These are phyloP conservation scores for Phenganax stokvisi DNA, from an alignment of 92 coral and sea anemone genomes.

Conservation along the genomic window DNA sequence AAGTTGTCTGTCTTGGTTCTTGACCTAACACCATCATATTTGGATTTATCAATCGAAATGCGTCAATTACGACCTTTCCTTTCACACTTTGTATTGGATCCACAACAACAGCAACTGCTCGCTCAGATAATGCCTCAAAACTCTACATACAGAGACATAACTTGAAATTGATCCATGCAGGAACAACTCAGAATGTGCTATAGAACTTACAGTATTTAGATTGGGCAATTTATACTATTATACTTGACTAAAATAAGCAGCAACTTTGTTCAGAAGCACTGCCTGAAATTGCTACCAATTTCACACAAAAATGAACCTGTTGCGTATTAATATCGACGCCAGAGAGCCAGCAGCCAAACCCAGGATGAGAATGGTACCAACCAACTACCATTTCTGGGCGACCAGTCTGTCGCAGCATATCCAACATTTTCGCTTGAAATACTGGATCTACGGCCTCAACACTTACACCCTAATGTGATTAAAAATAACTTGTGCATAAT, in stretches of 20 bases:
- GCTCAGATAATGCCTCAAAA: conserved; percentile 93
- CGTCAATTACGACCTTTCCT: conserved; percentile 99
- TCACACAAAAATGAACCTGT: conserved; percentile 47
- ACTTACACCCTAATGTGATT: conserved; percentile 77
- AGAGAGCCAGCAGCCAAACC: conserved; percentile 97
- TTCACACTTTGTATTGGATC: conserved; percentile 98
- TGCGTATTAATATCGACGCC: conserved; percentile 97
- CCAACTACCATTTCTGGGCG: conserved; percentile 99
- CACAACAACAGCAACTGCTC: conserved; percentile 99
- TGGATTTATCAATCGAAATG: conserved; percentile 93
- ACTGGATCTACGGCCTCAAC: conserved; percentile 99
- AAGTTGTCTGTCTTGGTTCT: conserved; percentile 95
- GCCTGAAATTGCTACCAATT: not conserved
- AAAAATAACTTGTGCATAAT: not conserved
- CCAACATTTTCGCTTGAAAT: conserved; percentile 98
- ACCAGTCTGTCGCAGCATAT: conserved; percentile 94
- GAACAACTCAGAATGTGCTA: too few relatives aligned
- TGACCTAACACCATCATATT: conserved; percentile 99
- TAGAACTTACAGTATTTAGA: too few relatives aligned
- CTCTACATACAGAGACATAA: conserved; percentile 53
- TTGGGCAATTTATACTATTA: too few relatives aligned
- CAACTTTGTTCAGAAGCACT: not conserved
- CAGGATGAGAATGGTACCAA: conserved; percentile 98
- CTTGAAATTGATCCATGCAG: too few relatives aligned
- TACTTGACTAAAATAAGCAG: too few relatives aligned